Conservation (phyloP, 2,113 vertebrate genomes). For the Eulacestoma nigropectus region DNA sequence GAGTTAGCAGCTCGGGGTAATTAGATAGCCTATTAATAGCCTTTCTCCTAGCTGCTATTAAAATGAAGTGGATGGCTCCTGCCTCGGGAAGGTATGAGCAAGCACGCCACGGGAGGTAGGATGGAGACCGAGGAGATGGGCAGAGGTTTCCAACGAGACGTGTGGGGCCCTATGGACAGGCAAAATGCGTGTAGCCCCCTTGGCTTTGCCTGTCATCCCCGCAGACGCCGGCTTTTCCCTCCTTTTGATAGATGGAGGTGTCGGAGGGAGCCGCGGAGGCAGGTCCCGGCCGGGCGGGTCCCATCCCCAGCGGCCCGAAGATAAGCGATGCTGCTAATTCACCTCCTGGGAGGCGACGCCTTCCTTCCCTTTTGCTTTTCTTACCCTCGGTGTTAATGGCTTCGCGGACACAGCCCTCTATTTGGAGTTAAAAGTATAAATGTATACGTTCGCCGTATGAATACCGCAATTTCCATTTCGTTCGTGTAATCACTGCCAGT, state of each 20-base stretch:
- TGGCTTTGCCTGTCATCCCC: neutral
- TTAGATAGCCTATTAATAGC: constrained; percentile 28
- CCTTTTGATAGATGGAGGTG: constrained; percentile 20
- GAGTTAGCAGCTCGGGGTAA: neutral
- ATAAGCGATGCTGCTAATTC: neutral
- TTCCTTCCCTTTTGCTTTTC: neutral
- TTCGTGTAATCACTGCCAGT: neutral
- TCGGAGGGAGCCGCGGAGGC: neutral
- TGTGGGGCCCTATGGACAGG: neutral
- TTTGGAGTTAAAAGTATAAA: neutral
- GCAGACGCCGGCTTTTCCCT: constrained; percentile 35
- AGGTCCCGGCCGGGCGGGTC: neutral
- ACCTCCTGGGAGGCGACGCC: neutral
- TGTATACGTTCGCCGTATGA: neutral
- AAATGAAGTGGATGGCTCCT: neutral
- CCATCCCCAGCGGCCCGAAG: neutral
- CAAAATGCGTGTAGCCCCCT: neutral
- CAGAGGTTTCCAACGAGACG: neutral
- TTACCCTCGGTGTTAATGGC: neutral
- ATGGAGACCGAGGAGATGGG: neutral
- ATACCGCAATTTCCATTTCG: neutral
- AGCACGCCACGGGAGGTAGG: neutral
- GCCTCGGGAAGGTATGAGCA: neutral
- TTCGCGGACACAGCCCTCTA: neutral
- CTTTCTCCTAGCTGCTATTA: neutral